Base-by-base conservation (phyloP, 2,797 vertebrate species). In the Sebastes trivittatus region DNA sequence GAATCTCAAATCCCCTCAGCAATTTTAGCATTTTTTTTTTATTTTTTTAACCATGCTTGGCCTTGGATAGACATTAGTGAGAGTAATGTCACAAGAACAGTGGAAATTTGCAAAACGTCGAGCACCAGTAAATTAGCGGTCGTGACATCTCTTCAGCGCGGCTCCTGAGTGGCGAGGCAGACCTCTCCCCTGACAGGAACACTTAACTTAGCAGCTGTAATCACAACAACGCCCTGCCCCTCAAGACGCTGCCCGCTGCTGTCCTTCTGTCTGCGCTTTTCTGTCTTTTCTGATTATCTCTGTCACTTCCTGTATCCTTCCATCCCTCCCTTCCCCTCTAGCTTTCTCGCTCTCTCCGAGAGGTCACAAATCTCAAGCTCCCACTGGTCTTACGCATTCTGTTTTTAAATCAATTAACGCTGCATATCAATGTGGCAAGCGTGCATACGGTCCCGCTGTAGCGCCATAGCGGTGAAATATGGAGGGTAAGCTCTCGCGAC, bases 371-470 rank as follows among this genome's bases (percentile, higher is more conserved):
- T 86, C 77, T 71, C 62, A 25, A 49, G 16, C 71, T 13, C 73
- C 70, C 54, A 1, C 52, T 58, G 65, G 56, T 79, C 55, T 67
- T 8, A 38, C 23, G 22, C 73, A 38, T 76, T 82, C 73, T 69
- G 65, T 78, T 88, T 64, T 88, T 77, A 77, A 83, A 88, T 89
- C 84, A 81, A 72, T 91, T 86, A 90, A 80, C 76, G 10, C 78
- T 42, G 61, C 82, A 82, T 87, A 69, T 65, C 49, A 80, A 72
- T 56, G 69, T 56, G 74, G 62, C 42, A 7, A 54, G 42, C 30
- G 36, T 36, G 54, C 63, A 61, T 49, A 71, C 72, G 75, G 86
- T 81, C 68, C 68, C 66, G 70, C 73, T 42, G 70, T 52, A 14
- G 64, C 27, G 46, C 46, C 81, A 49, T 64, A 18, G 32, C 22